Evolutionary conservation across 2,797 vertebrate genomes (phyloP), one percentile per base, ranked within the genome.

Genomic region (Danio albolineatus): DNA sequence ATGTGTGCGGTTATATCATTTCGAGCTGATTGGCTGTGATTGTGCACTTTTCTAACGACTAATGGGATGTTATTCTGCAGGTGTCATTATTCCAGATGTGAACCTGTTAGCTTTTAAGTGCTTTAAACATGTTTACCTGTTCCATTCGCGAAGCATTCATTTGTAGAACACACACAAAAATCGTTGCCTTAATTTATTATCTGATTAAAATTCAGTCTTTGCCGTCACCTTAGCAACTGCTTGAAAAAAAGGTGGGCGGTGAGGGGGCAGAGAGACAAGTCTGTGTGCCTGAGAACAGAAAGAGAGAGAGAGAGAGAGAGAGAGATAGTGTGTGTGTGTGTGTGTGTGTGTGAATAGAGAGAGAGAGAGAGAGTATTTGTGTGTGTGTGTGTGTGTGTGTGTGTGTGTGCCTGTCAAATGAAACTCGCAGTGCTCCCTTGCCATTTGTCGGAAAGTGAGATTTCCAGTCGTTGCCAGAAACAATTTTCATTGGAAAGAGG

Each of bases 221-320:
- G 85, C 91, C 88, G 90, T 94, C 91, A 93, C 94, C 93, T 92
- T 94, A 93, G 93, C 93, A 94, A 94, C 94, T 91, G 91, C 89
- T 91, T 88, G 87, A 85, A 90, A 90, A 28, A 84, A 86, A 90
- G 87, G 93, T 93, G 92, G 92, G 92, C 84, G 93, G 89, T 89
- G 91, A 89, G 91, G 92, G 92, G 90, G 92, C 90, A 88, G 93
- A 81, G 88, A 93, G 88, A 91, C 89, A 87, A 87, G 89, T 86
- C 87, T 82, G 73, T 72, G 73, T 67, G 62, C 48, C 57, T 73
- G 80, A 56, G 78, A 60, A 61, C 19, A 73, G 70, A 41, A 44
- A 62, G 56, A 66, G 62, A 39, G 53, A 54, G 62, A 46, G 12
- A 59, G 57, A 44, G 56, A 9, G 62, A 39, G 53, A 54, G 62